These are phyloP conservation scores for Eptatretus atami DNA, from an alignment of 2,797 vertebrate species.

Conservation along the genomic window DNA sequence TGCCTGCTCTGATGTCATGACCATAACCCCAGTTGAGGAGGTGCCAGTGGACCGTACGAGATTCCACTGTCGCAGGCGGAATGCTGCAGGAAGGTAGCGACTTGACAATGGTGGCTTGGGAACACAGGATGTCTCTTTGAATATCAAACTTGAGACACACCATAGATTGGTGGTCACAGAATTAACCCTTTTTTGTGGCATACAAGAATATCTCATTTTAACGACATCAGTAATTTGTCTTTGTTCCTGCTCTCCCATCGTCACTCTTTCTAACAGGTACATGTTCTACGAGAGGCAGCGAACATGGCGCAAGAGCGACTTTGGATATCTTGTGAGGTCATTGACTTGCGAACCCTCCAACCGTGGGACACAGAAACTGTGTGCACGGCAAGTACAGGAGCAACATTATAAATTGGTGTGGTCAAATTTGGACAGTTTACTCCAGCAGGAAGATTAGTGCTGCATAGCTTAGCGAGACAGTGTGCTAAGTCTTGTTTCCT, in stretches of 20 bases:
- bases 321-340: slow-evolving; percentile 83
- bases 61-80: slow-evolving; percentile 73
- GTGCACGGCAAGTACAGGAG: slow-evolving; percentile 36
- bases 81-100: slow-evolving; percentile 63
- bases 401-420: too few relatives aligned
- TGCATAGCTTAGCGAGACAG: too few relatives aligned
- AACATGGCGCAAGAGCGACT: slow-evolving; percentile 76
- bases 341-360: slow-evolving; percentile 66
- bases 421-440: too few relatives aligned
- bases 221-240: neutral
- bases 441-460: too few relatives aligned
- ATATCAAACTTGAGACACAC: too few relatives aligned
- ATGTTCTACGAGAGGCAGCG: slow-evolving; percentile 69
- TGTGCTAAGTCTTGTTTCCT: neutral
- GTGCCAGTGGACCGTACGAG: slow-evolving; percentile 46
- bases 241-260: neutral
- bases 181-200: too few relatives aligned
- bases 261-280: slow-evolving; percentile 23
- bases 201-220: neutral
- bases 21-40: slow-evolving; percentile 38
- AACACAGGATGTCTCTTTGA: slow-evolving; percentile 35
- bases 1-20: too few relatives aligned
- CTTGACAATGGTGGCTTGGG: slow-evolving; percentile 71
- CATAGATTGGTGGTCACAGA: too few relatives aligned
- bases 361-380: slow-evolving; percentile 73